Conservation (phyloP, 2,797 vertebrate species). For the Apogon hyalosoma region DNA sequence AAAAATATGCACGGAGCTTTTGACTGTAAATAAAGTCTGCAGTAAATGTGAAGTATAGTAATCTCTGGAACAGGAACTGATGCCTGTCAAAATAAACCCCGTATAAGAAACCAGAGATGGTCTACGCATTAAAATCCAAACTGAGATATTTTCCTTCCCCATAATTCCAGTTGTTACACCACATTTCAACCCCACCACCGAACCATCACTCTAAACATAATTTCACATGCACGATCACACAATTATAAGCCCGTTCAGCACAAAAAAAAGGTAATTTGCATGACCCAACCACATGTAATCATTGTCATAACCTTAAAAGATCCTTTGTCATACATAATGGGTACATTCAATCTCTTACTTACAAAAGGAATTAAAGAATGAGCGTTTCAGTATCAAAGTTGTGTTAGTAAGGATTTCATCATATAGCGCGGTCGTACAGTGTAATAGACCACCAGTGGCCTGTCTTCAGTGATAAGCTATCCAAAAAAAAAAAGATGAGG, state of each 20-base stretch:
- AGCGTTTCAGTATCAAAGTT: constrained; percentile 40
- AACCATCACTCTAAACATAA: constrained; percentile 29
- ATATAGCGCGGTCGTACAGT: constrained; percentile 10
- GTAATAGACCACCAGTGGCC: neutral
- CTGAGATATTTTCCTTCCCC: constrained; percentile 1
- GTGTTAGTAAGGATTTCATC: constrained; percentile 48
- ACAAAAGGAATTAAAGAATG: constrained; percentile 29
- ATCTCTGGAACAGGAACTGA: constrained; percentile 23
- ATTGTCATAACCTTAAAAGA: constrained; percentile 26
- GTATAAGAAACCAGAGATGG: constrained; percentile 1
- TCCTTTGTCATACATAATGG: constrained; percentile 41
- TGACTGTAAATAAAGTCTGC: neutral
- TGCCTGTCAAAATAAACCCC: neutral
- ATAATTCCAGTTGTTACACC: constrained; percentile 23
- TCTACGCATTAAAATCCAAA: neutral
- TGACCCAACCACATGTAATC: constrained; percentile 34
- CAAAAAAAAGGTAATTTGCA: constrained; percentile 5
- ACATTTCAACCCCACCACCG: constrained; percentile 11
- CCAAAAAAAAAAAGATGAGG: constrained; percentile 37
- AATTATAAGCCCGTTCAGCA: constrained; percentile 34
- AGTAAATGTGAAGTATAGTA: constrained; percentile 10
- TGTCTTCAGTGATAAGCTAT: neutral
- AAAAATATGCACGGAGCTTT: constrained; percentile 6
- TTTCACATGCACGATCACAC: constrained; percentile 37
- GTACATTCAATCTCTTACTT: constrained; percentile 66